Percentiles rank a stretch among this genome's conserved stretches.
Evolutionary conservation across 2,797 vertebrate genomes (phyloP).

Genomic region (Peromyscus melanophrys): DNA sequence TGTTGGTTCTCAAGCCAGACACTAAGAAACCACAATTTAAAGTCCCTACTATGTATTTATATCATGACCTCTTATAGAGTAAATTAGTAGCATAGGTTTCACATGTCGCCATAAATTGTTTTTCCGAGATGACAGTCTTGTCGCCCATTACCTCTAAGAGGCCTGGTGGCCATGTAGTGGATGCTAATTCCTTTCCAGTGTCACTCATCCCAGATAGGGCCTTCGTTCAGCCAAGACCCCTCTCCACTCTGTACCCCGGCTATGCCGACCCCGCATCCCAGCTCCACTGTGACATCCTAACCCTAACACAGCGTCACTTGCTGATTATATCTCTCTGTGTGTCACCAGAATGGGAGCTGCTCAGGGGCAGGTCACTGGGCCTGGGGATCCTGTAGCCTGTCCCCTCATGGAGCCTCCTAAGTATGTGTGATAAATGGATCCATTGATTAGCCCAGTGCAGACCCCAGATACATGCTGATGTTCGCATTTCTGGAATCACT

Average conservation of each 20-base stretch:
- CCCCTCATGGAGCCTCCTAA: fast-evolving
- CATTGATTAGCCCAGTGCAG: fast-evolving
- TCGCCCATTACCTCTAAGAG: background rate
- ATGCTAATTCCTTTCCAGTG: fast-evolving
- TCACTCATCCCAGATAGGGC: background rate
- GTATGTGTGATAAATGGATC: fast-evolving
- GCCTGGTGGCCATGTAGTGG: fast-evolving
- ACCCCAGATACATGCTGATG: fast-evolving
- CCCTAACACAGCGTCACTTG: background rate
- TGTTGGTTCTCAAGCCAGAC: background rate
- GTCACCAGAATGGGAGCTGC: background rate
- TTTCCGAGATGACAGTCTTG: background rate
- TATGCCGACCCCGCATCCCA: too few species aligned
- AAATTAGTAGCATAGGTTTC: fast-evolving
- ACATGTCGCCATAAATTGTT: fast-evolving
- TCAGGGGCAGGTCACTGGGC: background rate
- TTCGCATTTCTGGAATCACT: fast-evolving
- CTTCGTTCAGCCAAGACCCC: background rate
- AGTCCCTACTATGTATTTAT: fast-evolving
- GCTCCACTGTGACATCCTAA: fast-evolving
- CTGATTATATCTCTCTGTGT: background rate
- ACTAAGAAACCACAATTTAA: fast-evolving
- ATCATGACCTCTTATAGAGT: fast-evolving
- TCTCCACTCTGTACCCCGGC: fast-evolving
- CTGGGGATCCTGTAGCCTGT: fast-evolving